Evolutionary conservation across 2,888 invertebrate species (phyloP), one percentile per base, ranked within the genome.

Genomic region (Teinopalpus imperialis): DNA sequence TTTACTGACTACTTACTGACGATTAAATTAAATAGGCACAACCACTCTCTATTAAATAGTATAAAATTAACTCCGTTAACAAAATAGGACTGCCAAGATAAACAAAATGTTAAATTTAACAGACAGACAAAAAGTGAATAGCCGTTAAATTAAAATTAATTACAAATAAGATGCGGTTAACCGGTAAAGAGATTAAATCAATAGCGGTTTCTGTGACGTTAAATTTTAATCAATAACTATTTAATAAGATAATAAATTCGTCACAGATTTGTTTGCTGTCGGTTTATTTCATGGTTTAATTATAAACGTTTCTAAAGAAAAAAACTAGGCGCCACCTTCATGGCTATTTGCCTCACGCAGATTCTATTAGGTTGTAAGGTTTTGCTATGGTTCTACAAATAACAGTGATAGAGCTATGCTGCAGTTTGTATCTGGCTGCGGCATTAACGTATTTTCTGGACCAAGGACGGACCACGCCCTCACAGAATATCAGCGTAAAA

Each of bases 111-210:
- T 4, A 16, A 16, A 16, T 3, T 16, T 12, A 27, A 18, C 7
- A 27, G 18, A 18, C 4, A 23, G n/a, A 4, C 24, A 32, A 14
- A 32, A 32, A 39, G 8, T 39, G 20, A 1, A 39, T 13, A 10
- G 18, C 31, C 24, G 14, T 41, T 32, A 32, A 41, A 41, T 32
- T 41, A 16, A 13, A 21, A 40, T 40, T 10, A 20, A 31, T 4
- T 3, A 9, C 8, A 9, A 23, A 31, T 14, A 21, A 41, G 8
- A 41, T 32, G 31, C 16, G 16, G 9, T 32, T 10, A 41, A 41
- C 32, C 10, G 16, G 7, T 23, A 1, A 21, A 14, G 23, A 10
- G n/a, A 30, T 23, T 14, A 9, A 31, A 7, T 31, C 6, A 31
- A 31, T 31, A 41, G 8, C 40, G 31, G 40, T 31, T 24, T 13